These are phyloP conservation scores for human DNA, from an alignment of 2,113 vertebrate species.

Conservation along the genomic window GRCh38 chr15:33831001-33831500, in stretches of 20 bases:
- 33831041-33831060: slow-evolving; percentile 97
- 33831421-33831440: neutral
- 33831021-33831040: slow-evolving; percentile 98
- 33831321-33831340: neutral
- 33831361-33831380: neutral
- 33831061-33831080: slow-evolving; percentile 98
- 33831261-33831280: neutral
- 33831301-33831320: neutral
- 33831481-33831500: neutral
- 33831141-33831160: neutral
- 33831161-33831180: neutral
- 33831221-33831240: neutral
- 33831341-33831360: neutral
- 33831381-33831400: neutral
- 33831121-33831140: neutral
- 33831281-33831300: neutral
- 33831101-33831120: neutral
- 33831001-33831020: slow-evolving; percentile 96
- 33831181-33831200: neutral
- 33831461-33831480: neutral
- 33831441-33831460: neutral
- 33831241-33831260: neutral
- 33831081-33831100: slow-evolving; percentile 96
- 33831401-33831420: neutral
- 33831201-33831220: neutral